Evolutionary conservation across 2,113 vertebrate species (phyloP).

Genomic region (Sinocyclocheilus grahami): DNA sequence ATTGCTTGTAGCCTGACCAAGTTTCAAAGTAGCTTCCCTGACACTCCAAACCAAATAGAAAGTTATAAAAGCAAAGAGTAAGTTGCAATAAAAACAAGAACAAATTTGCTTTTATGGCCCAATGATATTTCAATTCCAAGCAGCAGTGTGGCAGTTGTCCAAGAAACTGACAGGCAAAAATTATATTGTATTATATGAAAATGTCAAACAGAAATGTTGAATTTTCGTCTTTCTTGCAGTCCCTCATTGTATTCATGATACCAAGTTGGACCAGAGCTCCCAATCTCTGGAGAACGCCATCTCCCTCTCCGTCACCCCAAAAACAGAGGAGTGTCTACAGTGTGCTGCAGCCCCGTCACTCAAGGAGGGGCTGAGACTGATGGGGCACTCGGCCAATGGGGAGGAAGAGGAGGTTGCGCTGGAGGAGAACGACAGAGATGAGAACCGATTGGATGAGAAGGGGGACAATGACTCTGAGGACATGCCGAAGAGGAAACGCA

Average conservation of each 20-base stretch:
- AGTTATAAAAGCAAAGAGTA: conserved; percentile 24
- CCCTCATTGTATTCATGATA: conserved; percentile 80
- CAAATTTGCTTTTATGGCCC: conserved; percentile 9
- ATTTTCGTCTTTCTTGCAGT: conserved; percentile 64
- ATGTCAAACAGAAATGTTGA: neutral
- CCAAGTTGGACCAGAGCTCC: conserved; percentile 75
- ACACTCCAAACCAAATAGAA: neutral
- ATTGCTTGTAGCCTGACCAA: neutral
- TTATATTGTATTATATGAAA: neutral
- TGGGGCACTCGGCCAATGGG: conserved; percentile 30
- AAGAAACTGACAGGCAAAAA: neutral
- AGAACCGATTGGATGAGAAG: conserved; percentile 70
- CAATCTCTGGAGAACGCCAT: conserved; percentile 77
- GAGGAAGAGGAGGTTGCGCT: conserved; percentile 64
- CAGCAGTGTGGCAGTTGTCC: conserved; percentile 11
- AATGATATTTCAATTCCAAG: conserved; percentile 1
- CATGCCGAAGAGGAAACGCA: conserved; percentile 52
- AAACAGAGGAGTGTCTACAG: conserved; percentile 80
- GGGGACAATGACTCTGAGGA: conserved; percentile 48
- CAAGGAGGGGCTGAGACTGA: conserved; percentile 61
- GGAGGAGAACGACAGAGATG: conserved; percentile 70
- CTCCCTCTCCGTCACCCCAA: conserved; percentile 79
- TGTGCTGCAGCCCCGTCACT: conserved; percentile 70
- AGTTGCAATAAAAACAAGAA: conserved; percentile 7
- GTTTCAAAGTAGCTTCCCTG: neutral